A percentile compares a stretch with the other conserved stretches of the same genome.
These are phyloP conservation scores for Steinernema feltiae DNA, from an alignment of 1,140 invertebrate genomes.

Conservation along the genomic window DNA sequence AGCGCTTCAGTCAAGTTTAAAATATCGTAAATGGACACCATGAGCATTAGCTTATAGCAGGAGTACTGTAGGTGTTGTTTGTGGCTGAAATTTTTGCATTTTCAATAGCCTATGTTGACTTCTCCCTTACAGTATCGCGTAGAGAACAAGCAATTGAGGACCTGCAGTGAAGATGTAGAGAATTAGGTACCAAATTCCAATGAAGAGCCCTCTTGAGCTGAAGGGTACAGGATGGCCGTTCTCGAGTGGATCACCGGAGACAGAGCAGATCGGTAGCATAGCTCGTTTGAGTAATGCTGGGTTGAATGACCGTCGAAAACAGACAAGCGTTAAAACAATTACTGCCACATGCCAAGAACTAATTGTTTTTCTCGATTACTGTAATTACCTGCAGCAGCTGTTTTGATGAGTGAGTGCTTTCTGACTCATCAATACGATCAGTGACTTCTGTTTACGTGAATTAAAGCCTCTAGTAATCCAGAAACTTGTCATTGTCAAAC, in stretches of 20 bases:
- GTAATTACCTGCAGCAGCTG: too few relatives aligned
- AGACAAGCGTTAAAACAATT: too few relatives aligned
- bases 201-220: neutral
- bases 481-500: too few relatives aligned
- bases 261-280: neutral
- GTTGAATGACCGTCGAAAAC: too few relatives aligned
- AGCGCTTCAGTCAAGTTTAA: neutral
- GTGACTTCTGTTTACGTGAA: too few relatives aligned
- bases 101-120: neutral
- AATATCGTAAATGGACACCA: neutral
- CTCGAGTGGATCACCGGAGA: neutral
- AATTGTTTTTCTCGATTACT: too few relatives aligned
- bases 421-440: too few relatives aligned
- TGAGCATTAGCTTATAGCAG: neutral
- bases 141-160: neutral
- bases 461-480: too few relatives aligned
- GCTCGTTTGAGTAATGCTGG: neutral
- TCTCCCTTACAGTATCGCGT: neutral
- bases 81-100: neutral
- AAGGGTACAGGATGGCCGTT: neutral
- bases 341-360: too few relatives aligned
- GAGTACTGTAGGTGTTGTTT: slow-evolving; percentile 1
- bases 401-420: too few relatives aligned
- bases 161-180: neutral
- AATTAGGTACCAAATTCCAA: neutral